Base-by-base conservation (phyloP, 2,113 vertebrate species). In the Callospermophilus lateralis region DNA sequence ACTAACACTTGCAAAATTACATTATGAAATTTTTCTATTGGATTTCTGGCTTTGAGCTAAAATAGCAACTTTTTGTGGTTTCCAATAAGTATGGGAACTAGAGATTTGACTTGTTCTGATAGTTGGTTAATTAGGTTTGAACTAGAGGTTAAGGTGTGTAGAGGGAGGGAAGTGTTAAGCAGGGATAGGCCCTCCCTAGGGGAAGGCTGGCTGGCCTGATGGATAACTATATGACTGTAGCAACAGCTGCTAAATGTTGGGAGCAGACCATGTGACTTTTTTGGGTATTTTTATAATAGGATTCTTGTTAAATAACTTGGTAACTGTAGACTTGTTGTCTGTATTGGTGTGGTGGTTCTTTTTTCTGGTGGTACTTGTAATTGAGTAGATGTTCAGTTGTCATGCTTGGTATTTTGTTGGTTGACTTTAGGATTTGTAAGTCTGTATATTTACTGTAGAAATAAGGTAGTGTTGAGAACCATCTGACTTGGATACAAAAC, bases 51-150 rank as follows among this genome's bases (percentile, higher is more conserved):
- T 99, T 99, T 99, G 98, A 98, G 98, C 99, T 99, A 98, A 98
- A 99, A 98, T 98, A 99, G 99, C 99, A 99, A 99, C 99, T 99
- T 99, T 99, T 99, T 99, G 99, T 99, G 99, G 99, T 99, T 99
- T 99, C 99, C 99, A 99, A 99, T 98, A 99, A 99, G 99, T 99
- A 99, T 99, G 99, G 99, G 99, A 99, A 99, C 99, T 99, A 99
- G 99, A 99, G 99, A 99, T 92, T 96, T 98, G 93, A 95, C 34
- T 97, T 90, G 97, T 98, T 97, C 95, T 81, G 96, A n/a, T 95
- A 88, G 92, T 84, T 94, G 73, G 89, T 97, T 95, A 89, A 84
- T 93, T 80, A 86, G 90, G 70, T 94, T 93, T 97, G 95, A 95
- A 61, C 39, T 89, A 61, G 74, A 97, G 79, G 68, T 94, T 63